Evolutionary conservation across 2,797 vertebrate genomes (phyloP).

Genomic region (Pipistrellus pygmaeus): DNA sequence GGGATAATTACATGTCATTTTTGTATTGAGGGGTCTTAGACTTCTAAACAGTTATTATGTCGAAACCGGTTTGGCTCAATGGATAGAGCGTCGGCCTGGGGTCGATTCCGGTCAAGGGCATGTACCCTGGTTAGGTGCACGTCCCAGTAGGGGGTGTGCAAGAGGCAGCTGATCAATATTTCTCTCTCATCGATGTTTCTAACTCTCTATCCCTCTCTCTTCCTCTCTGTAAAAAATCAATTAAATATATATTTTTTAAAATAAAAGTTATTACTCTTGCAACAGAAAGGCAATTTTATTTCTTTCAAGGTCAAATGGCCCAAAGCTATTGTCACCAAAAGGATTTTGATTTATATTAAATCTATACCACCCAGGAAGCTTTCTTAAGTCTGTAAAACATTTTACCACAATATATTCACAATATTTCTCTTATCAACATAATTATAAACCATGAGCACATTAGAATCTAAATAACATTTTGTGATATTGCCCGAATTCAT

Average conservation of each 20-base stretch:
- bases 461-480: slow-evolving; percentile 39
- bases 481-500: background rate
- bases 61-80: no score
- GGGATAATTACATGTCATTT: background rate
- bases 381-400: slow-evolving; percentile 42
- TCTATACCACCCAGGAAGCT: background rate
- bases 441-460: background rate
- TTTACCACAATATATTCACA: background rate
- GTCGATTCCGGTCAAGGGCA: no score
- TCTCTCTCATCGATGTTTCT: no score
- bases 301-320: slow-evolving; percentile 39
- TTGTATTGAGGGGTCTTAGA: background rate
- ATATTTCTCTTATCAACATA: slow-evolving; percentile 18
- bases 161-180: no score
- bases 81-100: no score
- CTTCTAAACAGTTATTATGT: background rate
- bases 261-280: background rate
- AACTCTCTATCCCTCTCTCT: no score
- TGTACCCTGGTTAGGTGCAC: no score
- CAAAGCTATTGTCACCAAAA: background rate
- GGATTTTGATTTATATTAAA: background rate
- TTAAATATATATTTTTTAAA: no score
- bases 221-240: no score
- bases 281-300: slow-evolving; percentile 17
- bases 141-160: no score